Base-by-base conservation (phyloP, 2,113 vertebrate genomes). In the Forbesichthys papilliferus region DNA sequence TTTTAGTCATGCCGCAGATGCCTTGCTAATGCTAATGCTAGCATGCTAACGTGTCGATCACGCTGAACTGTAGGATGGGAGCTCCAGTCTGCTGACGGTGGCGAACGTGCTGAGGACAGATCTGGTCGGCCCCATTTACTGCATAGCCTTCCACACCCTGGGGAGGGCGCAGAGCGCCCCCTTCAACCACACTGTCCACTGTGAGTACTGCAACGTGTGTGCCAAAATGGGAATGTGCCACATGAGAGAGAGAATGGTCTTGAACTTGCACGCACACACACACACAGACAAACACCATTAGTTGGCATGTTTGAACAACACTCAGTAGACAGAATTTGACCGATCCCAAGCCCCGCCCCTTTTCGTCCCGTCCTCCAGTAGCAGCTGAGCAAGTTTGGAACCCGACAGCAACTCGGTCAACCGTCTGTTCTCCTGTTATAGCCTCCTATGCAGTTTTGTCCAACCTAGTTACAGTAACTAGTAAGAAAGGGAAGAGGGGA, bases 111-210 rank as follows among this genome's bases (percentile, higher is more conserved):
- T 66, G 14, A 72, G 90, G 49, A 42, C 48, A 0, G 92, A 93
- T 49, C 78, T 91, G 59, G 0, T 2, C 0, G 80, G 68, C 0
- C 87, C 89, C 0, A 78, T 93, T 46, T 48, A 8, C 79, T 93
- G 92, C 81, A 0, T 1, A 0, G 91, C 76, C 0, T 1, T 52
- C 0, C 92, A 92, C 64, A 12, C 27, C 0, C 57, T 91, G 64
- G 73, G 90, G 66, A 36, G 0, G 0, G 13, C 42, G 20, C 81
- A 0, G 5, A 91, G 89, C 53, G 1, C 66, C 13, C 34, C 80
- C 68, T 87, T 92, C 71, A 90, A 79, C 71, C 70, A 90, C 52
- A 77, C 81, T 0, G 82, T 92, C 60, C 62, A 67, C 82, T 92
- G 92, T 93, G 48, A 89, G 92, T 92, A 57, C 48, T 58, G 63